Conservation (phyloP, 2,888 invertebrate genomes). For the Phytoseiulus persimilis region DNA sequence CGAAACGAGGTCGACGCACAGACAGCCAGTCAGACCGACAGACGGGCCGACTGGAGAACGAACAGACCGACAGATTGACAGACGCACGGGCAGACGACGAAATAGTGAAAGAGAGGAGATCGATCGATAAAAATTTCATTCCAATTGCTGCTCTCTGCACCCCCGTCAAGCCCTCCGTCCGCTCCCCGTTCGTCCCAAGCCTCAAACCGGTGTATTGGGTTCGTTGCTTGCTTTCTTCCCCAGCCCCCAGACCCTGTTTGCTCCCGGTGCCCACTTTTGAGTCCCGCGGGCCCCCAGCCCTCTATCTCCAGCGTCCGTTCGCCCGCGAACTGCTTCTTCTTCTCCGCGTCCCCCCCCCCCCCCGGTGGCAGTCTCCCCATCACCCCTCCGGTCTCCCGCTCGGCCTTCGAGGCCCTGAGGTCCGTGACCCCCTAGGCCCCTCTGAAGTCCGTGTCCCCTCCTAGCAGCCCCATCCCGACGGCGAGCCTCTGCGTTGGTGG, state of each 20-base stretch:
- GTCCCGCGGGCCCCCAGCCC: background rate
- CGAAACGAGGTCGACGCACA: background rate
- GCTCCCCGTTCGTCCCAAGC: background rate
- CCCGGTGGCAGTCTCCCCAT: background rate
- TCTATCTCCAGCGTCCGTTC: no score
- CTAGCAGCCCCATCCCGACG: background rate
- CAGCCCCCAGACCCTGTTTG: background rate
- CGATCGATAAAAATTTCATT: slow-evolving; percentile 39
- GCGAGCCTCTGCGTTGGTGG: background rate
- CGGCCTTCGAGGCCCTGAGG: background rate
- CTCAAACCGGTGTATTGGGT: background rate
- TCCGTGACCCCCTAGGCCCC: background rate
- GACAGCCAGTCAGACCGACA: background rate
- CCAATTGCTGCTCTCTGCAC: slow-evolving; percentile 29
- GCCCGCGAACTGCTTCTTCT: background rate
- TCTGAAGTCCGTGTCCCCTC: background rate
- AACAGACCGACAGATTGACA: background rate
- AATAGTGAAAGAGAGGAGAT: slow-evolving; percentile 31
- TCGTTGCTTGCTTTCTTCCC: background rate
- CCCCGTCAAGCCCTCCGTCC: background rate
- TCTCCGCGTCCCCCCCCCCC: background rate
- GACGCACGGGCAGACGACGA: background rate
- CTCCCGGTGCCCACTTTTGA: background rate
- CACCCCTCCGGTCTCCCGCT: background rate
- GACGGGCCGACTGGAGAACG: background rate